These are phyloP conservation scores for Drosophila neotestacea DNA, from an alignment of 2,888 invertebrate species.

Conservation along the genomic window DNA sequence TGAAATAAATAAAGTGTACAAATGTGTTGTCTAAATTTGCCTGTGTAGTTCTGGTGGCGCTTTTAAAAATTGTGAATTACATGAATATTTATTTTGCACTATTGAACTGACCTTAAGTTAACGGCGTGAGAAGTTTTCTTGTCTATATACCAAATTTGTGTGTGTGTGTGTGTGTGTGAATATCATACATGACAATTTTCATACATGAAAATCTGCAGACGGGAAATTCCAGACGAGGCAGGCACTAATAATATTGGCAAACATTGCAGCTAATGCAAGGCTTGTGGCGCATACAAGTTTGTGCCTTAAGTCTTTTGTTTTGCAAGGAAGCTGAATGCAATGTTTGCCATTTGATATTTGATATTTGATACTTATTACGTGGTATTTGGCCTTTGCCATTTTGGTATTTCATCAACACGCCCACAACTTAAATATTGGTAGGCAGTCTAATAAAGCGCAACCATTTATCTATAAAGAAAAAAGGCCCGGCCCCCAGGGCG, in stretches of 20 bases:
- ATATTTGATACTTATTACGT: conserved; percentile 1
- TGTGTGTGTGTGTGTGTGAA: conserved; percentile 10
- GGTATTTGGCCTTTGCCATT: conserved; percentile 12
- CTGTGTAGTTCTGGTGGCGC: conserved; percentile 39
- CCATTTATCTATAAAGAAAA: not conserved
- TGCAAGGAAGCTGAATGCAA: conserved; percentile 30
- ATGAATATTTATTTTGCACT: conserved; percentile 47
- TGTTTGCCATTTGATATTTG: conserved; percentile 30
- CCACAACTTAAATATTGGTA: conserved; percentile 21
- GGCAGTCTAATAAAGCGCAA: not conserved
- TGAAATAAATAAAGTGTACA: conserved; percentile 11
- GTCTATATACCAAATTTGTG: conserved; percentile 16
- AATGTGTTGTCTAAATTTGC: conserved; percentile 22
- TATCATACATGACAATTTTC: conserved; percentile 11
- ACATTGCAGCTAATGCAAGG: conserved; percentile 43
- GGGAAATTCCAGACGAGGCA: conserved; percentile 1
- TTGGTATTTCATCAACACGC: conserved; percentile 32
- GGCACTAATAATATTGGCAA: conserved; percentile 45
- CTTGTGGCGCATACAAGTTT: conserved; percentile 46
- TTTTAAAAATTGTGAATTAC: conserved; percentile 48
- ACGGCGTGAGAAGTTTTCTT: conserved; percentile 43
- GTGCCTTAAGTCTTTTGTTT: conserved; percentile 74
- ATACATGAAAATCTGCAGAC: conserved; percentile 29
- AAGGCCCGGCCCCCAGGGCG: conserved; percentile 27
- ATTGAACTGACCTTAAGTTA: conserved; percentile 34